Evolutionary conservation across 2,888 invertebrate genomes (phyloP).

Genomic region (Cantharis rustica): DNA sequence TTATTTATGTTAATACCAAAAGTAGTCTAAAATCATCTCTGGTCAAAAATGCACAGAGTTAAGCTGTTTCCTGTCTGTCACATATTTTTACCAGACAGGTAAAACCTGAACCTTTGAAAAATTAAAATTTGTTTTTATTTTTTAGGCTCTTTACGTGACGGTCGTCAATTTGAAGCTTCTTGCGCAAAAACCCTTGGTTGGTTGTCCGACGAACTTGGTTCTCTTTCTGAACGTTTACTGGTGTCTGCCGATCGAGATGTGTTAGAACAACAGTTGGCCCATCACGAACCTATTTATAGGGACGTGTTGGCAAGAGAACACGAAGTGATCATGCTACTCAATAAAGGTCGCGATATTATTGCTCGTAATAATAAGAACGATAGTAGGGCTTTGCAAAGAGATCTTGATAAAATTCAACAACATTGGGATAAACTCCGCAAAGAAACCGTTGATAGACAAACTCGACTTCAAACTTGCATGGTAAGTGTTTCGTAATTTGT

Average conservation of each 20-base stretch:
- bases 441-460: constrained; percentile 85
- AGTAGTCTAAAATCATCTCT: no score
- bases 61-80: no score
- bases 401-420: constrained; percentile 86
- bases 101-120: no score
- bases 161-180: constrained; percentile 86
- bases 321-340: constrained; percentile 91
- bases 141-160: constrained; percentile 66
- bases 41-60: no score
- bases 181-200: constrained; percentile 89
- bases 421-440: constrained; percentile 92
- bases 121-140: not conserved
- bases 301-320: constrained; percentile 89
- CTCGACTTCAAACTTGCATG: constrained; percentile 85
- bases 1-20: no score
- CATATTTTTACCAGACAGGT: no score
- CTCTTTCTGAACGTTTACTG: constrained; percentile 74
- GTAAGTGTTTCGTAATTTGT: constrained; percentile 30
- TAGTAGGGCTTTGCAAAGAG: constrained; percentile 70
- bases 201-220: constrained; percentile 80
- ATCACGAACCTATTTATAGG: constrained; percentile 87
- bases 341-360: constrained; percentile 81
- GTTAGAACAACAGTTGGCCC: constrained; percentile 83
- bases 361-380: constrained; percentile 56
- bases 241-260: constrained; percentile 86